A percentile compares a stretch with the other conserved stretches of the same genome.
Evolutionary conservation across 2,888 invertebrate species (phyloP).

Genomic region (Pilophorus perplexus): DNA sequence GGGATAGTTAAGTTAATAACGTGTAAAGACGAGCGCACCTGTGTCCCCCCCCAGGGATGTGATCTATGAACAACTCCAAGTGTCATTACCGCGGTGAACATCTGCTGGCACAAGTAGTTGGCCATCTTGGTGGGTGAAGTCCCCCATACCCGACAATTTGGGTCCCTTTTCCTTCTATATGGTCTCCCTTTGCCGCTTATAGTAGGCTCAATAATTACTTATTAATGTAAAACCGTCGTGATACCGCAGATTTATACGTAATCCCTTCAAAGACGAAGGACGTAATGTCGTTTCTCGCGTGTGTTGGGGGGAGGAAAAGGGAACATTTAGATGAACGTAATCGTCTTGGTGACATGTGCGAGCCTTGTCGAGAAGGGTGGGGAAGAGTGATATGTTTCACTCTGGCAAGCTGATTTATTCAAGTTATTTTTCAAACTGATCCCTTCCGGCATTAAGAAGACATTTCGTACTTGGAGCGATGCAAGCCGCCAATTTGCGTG

Average conservation of each 20-base stretch:
- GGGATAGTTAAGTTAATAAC: constrained; percentile 21
- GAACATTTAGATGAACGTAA: constrained; percentile 3
- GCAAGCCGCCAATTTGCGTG: no score
- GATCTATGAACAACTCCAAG: constrained; percentile 38
- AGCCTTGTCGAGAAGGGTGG: constrained; percentile 1
- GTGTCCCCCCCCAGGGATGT: constrained; percentile 8
- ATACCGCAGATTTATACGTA: constrained; percentile 32
- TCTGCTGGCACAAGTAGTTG: constrained; percentile 38
- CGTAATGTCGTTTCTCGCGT: constrained; percentile 6
- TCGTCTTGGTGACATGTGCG: constrained; percentile 25
- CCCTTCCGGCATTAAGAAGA: no score
- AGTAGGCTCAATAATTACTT: constrained; percentile 37
- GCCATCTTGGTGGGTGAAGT: constrained; percentile 15
- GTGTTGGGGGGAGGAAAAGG: not conserved
- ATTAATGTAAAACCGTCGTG: constrained; percentile 32
- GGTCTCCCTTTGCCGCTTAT: not conserved
- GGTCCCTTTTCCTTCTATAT: not conserved
- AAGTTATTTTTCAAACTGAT: constrained; percentile 24
- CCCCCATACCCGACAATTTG: not conserved
- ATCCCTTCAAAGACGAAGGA: constrained; percentile 23
- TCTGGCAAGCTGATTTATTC: not conserved
- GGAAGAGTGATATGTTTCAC: constrained; percentile 14
- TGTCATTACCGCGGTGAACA: constrained; percentile 38
- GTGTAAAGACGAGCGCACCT: constrained; percentile 21
- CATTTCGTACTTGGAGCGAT: no score